phyloP scores from a whole-genome alignment of 2,113 vertebrate species.

The Potamarius usumacintae region DNA sequence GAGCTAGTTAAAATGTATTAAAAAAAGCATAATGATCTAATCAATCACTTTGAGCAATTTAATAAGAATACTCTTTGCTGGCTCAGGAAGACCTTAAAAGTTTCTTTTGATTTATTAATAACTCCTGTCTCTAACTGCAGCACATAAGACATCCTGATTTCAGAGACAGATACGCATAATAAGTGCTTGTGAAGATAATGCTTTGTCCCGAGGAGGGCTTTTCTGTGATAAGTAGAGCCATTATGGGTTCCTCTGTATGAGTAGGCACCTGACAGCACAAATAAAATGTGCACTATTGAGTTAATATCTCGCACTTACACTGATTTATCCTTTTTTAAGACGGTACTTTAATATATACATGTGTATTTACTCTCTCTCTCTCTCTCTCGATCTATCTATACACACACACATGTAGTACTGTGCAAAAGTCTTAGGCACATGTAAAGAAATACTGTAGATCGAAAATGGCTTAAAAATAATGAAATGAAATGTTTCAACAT shows the following conservation, averaged over 20 bases:
- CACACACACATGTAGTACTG: too few species aligned
- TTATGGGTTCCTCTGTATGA: conserved; percentile 14
- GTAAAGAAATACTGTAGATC: too few species aligned
- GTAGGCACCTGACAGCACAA: conserved; percentile 15
- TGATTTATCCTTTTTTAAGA: conserved; percentile 9
- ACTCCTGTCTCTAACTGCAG: conserved; percentile 12
- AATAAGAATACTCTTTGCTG: conserved; percentile 4
- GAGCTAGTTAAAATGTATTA: background rate
- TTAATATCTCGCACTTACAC: conserved; percentile 12
- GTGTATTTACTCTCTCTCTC: background rate
- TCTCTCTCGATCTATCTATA: too few species aligned
- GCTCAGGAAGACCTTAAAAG: conserved; percentile 2
- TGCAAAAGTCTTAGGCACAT: too few species aligned
- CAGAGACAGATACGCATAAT: conserved; percentile 20
- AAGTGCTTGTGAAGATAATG: conserved; percentile 22
- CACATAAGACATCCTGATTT: conserved; percentile 13
- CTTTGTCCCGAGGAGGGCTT: conserved; percentile 25
- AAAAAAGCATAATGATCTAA: conserved; percentile 9
- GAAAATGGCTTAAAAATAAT: too few species aligned
- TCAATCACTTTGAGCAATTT: background rate
- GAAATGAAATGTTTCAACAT: too few species aligned
- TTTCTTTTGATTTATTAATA: conserved; percentile 23
- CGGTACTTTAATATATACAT: background rate
- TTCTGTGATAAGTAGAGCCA: conserved; percentile 10
- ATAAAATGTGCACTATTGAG: conserved; percentile 13